Evolutionary conservation across 1,140 invertebrate species (phyloP), one percentile per base, ranked within the genome.

Genomic region (Oryzaephilus surinamensis): DNA sequence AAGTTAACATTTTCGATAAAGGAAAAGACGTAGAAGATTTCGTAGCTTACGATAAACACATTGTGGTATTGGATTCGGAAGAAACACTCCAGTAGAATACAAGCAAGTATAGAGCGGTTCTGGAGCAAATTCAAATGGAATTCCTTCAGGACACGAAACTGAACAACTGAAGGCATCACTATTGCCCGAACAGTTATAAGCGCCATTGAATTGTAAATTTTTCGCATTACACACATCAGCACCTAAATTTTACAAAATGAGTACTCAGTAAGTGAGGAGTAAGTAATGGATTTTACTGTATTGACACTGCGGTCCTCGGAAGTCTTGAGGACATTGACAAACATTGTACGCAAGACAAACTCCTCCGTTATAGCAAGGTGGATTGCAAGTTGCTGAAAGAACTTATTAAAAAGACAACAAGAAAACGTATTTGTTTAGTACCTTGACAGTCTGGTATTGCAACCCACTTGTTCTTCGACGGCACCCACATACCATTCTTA

Each of bases 361-460:
- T 0, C 85, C 86, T 5, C 78, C 82, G 52, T 90, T 87, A 36
- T 69, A 41, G 53, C 86, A 90, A 0, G 74, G 66, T 1, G 84
- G 84, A 33, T 70, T 52, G 48, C 86, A 90, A 15, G 75, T 71
- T 1, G 81, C 79, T 81, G 45, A 16, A 63, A 59, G 38, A 41
- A 24, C 16, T 12, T 21, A 23, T 21, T 10, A 35, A 23, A n/a
- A n/a, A n/a, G n/a, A n/a, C n/a, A n/a, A n/a, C n/a, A n/a, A n/a
- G n/a, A n/a, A n/a, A n/a, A n/a, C n/a, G n/a, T n/a, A n/a, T n/a
- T n/a, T n/a, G n/a, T n/a, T n/a, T n/a, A n/a, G n/a, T 65, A 80
- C 77, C 71, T 63, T 68, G 48, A 50, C 80, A 84, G 54, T 82
- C 70, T 0, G 79, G 77, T 16, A 82, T 60, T 1, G 65, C 58